Base-by-base conservation (phyloP, 2,888 invertebrate genomes). In the Punctoribates punctum region DNA sequence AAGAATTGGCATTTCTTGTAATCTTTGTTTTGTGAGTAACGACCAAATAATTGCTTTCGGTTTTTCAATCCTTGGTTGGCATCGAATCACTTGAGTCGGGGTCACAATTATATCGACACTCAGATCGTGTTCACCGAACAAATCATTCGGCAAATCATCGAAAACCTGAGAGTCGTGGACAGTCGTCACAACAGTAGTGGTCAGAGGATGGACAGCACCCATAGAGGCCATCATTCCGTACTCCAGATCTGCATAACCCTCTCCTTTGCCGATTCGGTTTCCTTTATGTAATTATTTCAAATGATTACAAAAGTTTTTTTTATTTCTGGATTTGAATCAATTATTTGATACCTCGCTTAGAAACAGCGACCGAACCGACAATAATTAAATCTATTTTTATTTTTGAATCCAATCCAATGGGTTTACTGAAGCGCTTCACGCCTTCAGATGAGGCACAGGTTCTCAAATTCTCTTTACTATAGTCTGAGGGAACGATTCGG, bases 401-500 rank as follows among this genome's bases (percentile, higher is more conserved):
- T 60, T 60, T 27, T 60, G 60, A 60, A 27, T 60, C 13, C 60
- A 60, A 27, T 15, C 29, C 60, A 60, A 60, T 60, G 11, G 60
- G 60, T n/a, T 20, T 60, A 60, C 60, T 60, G 29, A 60, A 60
- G 23, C 29, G 15, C 27, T 17, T 60, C 11, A 60, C 60, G 27
- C 60, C 60, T 60, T 60, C 13, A 25, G 60, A 60, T 2, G 60
- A 60, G 60, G 60, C 60, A 60, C 60, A 60, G 60, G 60, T 60
- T 15, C 27, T 2, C 1, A 60, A 13, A 11, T 9, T 29, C 1
- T 60, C 27, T 11, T 60, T 27, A 13, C 27, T 60, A 60, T 60
- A 60, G 27, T 60, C 60, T 4, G 27, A 4, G 13, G 17, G 13
- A 27, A 15, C 23, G 20, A 60, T 60, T 25, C 23, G 27, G 11